Conservation (phyloP, 2,113 vertebrate genomes). For the Pimephales promelas region DNA sequence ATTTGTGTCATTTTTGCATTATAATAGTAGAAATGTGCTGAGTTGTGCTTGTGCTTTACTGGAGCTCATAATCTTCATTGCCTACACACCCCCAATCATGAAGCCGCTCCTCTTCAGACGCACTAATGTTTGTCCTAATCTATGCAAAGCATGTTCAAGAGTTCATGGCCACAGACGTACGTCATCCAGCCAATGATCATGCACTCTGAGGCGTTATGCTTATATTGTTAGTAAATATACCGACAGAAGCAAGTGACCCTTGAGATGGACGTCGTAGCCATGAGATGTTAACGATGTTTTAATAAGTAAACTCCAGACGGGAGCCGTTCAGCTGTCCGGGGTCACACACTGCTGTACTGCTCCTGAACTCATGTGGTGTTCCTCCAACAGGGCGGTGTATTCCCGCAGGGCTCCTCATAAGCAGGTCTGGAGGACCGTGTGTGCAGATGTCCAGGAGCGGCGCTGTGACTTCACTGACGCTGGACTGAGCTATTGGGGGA, state of each 20-base stretch:
- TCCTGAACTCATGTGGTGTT: not conserved
- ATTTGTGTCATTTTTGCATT: not conserved
- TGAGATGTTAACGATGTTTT: not conserved
- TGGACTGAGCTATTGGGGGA: accelerated
- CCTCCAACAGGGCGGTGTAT: not conserved
- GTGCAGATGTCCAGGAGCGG: not conserved
- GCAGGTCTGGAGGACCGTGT: not conserved
- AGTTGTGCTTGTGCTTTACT: not conserved
- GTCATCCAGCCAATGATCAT: not conserved
- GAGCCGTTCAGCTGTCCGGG: not conserved
- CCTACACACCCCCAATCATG: no score
- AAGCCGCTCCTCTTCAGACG: no score
- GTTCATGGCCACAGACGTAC: not conserved
- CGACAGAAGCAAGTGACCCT: not conserved
- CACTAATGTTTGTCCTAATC: no score
- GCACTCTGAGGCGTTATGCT: not conserved
- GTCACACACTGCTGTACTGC: not conserved
- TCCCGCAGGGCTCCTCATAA: accelerated
- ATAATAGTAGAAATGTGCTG: constrained; percentile 14
- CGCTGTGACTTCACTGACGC: not conserved
- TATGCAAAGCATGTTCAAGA: no score
- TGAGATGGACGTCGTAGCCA: not conserved
- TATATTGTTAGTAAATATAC: not conserved
- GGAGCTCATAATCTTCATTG: not conserved
- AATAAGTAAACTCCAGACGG: not conserved